A percentile compares a stretch with the other conserved stretches of the same genome.
These are phyloP conservation scores for Coleophora deauratella DNA, from an alignment of 2,888 invertebrate species.

Conservation along the genomic window DNA sequence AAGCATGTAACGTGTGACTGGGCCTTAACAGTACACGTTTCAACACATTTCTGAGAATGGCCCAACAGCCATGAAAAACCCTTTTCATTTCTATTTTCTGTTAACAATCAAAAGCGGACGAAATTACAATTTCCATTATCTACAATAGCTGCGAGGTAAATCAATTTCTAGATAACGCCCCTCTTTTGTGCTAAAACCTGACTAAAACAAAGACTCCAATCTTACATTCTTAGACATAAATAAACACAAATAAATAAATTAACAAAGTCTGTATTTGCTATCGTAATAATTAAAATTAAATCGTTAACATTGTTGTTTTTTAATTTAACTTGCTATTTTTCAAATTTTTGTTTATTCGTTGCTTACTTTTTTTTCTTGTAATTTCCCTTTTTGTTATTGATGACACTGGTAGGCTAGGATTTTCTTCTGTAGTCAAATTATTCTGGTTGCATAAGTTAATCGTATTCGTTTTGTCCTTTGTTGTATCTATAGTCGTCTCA, in stretches of 20 bases:
- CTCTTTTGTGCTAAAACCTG: conserved; percentile 8
- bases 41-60: conserved; percentile 6
- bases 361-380: conserved; percentile 26
- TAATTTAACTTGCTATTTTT: conserved; percentile 27
- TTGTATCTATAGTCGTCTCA: conserved; percentile 1
- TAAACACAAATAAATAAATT: too few species aligned
- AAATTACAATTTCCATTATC: conserved; percentile 22
- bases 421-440: too few species aligned
- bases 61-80: conserved; percentile 24
- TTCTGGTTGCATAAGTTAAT: too few species aligned
- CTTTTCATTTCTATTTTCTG: conserved; percentile 21
- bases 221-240: too few species aligned
- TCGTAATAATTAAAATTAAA: too few species aligned
- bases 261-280: too few species aligned
- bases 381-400: conserved; percentile 15
- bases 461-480: neutral
- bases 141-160: conserved; percentile 19
- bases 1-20: conserved; percentile 17
- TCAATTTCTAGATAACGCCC: conserved; percentile 14
- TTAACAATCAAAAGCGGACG: conserved; percentile 12
- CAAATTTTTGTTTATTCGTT: conserved; percentile 25
- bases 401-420: conserved; percentile 1
- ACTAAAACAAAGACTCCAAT: conserved; percentile 2
- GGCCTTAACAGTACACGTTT: conserved; percentile 1
- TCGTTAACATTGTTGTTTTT: neutral